phyloP scores from a whole-genome alignment of 2,797 vertebrate genomes.

The Cygnus olor region DNA sequence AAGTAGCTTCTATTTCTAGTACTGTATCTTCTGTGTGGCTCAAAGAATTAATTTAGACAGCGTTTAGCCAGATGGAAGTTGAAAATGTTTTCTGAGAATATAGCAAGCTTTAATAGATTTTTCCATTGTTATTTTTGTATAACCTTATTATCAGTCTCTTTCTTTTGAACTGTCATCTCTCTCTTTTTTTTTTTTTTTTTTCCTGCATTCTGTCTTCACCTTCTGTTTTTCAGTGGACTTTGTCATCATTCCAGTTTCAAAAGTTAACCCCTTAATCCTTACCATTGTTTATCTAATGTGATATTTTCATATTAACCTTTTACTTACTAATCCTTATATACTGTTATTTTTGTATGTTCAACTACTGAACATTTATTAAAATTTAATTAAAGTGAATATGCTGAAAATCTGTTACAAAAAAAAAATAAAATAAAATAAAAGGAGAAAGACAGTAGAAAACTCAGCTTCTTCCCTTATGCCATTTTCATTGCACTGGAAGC shows the following conservation, averaged over 20 bases:
- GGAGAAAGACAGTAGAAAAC: not conserved
- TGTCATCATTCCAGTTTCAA: not conserved
- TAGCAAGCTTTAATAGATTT: not conserved
- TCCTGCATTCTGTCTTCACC: not conserved
- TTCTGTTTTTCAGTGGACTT: not conserved
- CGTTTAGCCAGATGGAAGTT: slow-evolving; percentile 27
- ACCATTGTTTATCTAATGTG: not conserved
- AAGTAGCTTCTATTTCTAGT: slow-evolving; percentile 9
- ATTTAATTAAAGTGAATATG: slow-evolving; percentile 54
- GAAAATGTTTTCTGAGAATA: not conserved
- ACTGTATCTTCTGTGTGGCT: not conserved
- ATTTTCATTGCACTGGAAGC: slow-evolving; percentile 60
- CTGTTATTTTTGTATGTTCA: slow-evolving; percentile 5
- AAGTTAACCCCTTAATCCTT: not conserved
- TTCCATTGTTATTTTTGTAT: slow-evolving; percentile 38
- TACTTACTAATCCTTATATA: slow-evolving; percentile 12
- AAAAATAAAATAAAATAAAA: not conserved
- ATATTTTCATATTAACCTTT: slow-evolving; percentile 36
- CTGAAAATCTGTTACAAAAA: slow-evolving; percentile 43
- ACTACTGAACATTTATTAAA: slow-evolving; percentile 52
- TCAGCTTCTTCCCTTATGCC: slow-evolving; percentile 39
- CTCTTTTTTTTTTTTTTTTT: not conserved
- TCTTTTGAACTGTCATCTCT: not conserved
- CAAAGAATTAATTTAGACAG: slow-evolving; percentile 37
- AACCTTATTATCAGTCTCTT: not conserved